Base-by-base conservation (phyloP, 2,888 invertebrate genomes). In the Tenthredo amoena region DNA sequence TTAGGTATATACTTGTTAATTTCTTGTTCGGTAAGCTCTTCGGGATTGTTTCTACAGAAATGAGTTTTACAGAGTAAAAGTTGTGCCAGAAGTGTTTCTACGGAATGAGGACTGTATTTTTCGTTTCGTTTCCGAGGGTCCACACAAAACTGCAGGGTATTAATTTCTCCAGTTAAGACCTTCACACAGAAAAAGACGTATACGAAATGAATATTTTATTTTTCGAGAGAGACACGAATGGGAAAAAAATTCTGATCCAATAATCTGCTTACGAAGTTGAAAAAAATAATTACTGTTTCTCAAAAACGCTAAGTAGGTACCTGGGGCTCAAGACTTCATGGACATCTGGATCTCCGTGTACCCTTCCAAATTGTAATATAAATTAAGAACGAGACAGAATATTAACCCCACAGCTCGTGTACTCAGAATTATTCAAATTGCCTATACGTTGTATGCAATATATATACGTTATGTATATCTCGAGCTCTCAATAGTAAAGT, bases 401-500 rank as follows among this genome's bases (percentile, higher is more conserved):
- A 62, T 62, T 26, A 62, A 26, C 21, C 26, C 26, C 1, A 62
- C 62, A 12, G 12, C 26, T 62, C 9, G 62, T 62, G 21, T 26
- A 26, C 26, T 62, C 71, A 84, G 82, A 84, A 79, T 86, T 85
- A 84, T 76, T 85, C 58, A 83, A 76, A 50, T 68, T 68, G 6
- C 34, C 26, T 7, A 26, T 26, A 15, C 26, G 68, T 68, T 26
- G 6, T 18, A 62, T 26, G 62, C 26, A 34, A 68, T 34, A 34
- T 62, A 62, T 12, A 62, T 62, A 31, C 18, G n/a, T 68, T 34
- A 10, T 68, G 7, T 34, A 26, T 18, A 34, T 34, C 18, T 18
- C 68, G 15, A 68, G 68, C 34, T 34, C 40, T 43, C 72, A n/a
- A 72, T 72, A 21, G 18, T 7, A 21, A 40, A 72, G 26, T 72